Base-by-base conservation (phyloP, 2,888 invertebrate genomes). In the Anagyrus pseudococci region DNA sequence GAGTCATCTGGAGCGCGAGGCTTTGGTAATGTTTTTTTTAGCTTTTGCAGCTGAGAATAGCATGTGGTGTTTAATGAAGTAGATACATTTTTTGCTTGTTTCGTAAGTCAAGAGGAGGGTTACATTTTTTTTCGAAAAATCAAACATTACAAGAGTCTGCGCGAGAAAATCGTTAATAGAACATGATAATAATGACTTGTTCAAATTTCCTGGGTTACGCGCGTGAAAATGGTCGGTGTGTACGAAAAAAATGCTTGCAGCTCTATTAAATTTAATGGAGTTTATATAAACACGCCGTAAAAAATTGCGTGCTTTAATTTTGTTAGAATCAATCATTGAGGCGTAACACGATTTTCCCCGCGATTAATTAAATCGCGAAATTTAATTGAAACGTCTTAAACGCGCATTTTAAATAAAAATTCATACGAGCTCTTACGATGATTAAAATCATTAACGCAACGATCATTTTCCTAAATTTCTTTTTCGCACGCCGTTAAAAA, bases 131-230 rank as follows among this genome's bases (percentile, higher is more conserved):
- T 19, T 43, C 44, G 29, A 25, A 15, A 25, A 33, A 29, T 37
- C 15, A 15, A 2, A 50, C 13, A 33, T 23, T n/a, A n/a, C n/a
- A n/a, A n/a, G n/a, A n/a, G n/a, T n/a, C n/a, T n/a, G n/a, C n/a
- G 19, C 15, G 37, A 17, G 40, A 8, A 37, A 41, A 10, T 33
- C 29, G 50, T 20, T n/a, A 15, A 46, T 58, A 63, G 58, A 49
- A 43, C 33, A 23, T 43, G 6, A 50, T 54, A 49, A 57, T 54
- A 53, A 54, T 59, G 59, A 59, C 47, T 53, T 40, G 40, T 47
- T 58, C 54, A 41, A 60, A 47, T 19, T 40, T 13, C 40, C 2
- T 8, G 22, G 37, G 25, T 44, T 20, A 33, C 13, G 46, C 37
- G 46, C 10, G 22, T 33, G 33, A 33, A 55, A 50, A 50, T 46